Conservation (phyloP, 1,140 invertebrate genomes). For the Ctenoplectra terminalis region DNA sequence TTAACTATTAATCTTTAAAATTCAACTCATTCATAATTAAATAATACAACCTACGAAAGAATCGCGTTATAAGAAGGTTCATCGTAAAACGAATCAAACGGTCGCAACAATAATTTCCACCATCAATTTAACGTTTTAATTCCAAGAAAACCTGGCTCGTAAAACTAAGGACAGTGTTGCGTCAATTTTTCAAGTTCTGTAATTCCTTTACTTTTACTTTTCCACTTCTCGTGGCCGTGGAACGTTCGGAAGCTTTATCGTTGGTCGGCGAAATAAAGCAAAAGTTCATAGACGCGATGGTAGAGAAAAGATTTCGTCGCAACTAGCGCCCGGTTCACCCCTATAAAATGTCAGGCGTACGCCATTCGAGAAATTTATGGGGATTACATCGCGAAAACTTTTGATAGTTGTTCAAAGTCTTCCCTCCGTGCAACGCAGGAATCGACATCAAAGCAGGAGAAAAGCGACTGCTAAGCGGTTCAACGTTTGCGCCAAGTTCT, state of each 20-base stretch:
- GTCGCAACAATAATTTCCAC: neutral
- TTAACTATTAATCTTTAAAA: too few species aligned
- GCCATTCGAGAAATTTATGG: neutral
- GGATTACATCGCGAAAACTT: conserved; percentile 21
- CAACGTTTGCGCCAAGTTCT: conserved; percentile 31
- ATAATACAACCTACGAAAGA: too few species aligned
- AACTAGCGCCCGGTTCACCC: too few species aligned
- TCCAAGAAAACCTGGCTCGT: neutral
- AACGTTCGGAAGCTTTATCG: conserved; percentile 1
- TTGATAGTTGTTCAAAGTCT: conserved; percentile 12
- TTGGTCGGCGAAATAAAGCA: neutral
- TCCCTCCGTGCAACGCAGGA: neutral
- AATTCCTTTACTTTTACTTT: neutral
- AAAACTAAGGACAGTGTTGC: neutral
- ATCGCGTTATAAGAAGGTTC: too few species aligned
- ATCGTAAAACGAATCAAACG: too few species aligned
- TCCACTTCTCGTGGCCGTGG: neutral
- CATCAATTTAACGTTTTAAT: neutral
- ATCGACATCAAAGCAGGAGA: conserved; percentile 13
- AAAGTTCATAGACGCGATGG: conserved; percentile 6
- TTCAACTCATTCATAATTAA: too few species aligned
- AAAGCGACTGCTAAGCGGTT: conserved; percentile 18
- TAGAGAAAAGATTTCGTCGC: neutral
- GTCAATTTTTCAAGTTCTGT: neutral
- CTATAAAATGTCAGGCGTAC: neutral